These are phyloP conservation scores for Hyphantria cunea DNA, from an alignment of 1,140 invertebrate species.

Conservation along the genomic window DNA sequence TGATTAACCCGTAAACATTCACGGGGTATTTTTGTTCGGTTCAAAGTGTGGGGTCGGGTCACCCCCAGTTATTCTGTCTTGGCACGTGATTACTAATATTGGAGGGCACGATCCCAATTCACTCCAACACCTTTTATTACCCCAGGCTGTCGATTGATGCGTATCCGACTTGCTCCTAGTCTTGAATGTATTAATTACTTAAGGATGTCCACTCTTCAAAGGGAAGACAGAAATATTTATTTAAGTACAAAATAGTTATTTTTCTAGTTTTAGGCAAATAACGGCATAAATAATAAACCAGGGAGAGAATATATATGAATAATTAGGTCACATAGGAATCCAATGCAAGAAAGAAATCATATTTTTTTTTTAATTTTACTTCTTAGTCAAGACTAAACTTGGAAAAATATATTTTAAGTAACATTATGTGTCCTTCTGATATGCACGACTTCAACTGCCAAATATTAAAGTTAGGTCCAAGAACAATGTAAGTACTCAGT, in stretches of 20 bases:
- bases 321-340: too few relatives aligned
- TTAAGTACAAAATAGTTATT: neutral
- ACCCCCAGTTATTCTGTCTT: constrained; percentile 38
- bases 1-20: constrained; percentile 60
- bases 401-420: too few relatives aligned
- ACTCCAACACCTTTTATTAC: constrained; percentile 48
- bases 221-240: neutral
- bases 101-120: constrained; percentile 64
- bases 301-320: too few relatives aligned
- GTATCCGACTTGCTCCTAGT: neutral
- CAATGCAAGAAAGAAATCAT: too few relatives aligned
- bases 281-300: too few relatives aligned
- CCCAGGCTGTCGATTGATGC: constrained; percentile 54
- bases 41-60: constrained; percentile 47
- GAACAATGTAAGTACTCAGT: too few relatives aligned
- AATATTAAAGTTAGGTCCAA: too few relatives aligned
- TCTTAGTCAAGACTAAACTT: too few relatives aligned
- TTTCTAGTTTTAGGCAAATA: too few relatives aligned
- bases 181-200: neutral
- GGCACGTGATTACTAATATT: constrained; percentile 62
- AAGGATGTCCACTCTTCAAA: neutral
- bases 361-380: too few relatives aligned
- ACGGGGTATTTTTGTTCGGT: constrained; percentile 57
- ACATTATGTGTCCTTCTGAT: too few relatives aligned
- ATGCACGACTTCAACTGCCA: too few relatives aligned